These are phyloP conservation scores for Clinocottus analis DNA, from an alignment of 2,113 vertebrate genomes.

Conservation along the genomic window DNA sequence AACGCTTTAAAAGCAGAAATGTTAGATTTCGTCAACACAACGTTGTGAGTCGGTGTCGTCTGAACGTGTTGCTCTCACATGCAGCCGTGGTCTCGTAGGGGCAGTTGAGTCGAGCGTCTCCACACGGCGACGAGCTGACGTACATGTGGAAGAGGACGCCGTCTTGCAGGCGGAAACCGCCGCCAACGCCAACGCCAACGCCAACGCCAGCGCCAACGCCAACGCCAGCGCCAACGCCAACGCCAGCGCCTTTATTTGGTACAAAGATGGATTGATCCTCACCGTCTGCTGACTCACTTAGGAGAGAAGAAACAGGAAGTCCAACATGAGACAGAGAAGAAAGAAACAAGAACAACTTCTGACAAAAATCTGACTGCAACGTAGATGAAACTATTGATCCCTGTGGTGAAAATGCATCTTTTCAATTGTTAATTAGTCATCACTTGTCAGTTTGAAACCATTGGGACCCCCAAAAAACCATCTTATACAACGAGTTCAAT, in stretches of 20 bases:
- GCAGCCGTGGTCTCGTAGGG: constrained; percentile 86
- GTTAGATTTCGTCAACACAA: too few species aligned
- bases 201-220: constrained; percentile 83
- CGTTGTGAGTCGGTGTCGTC: too few species aligned
- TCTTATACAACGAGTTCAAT: neutral
- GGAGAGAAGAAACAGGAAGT: neutral
- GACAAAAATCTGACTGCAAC: neutral
- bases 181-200: constrained; percentile 53
- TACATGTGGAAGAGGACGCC: constrained; percentile 93
- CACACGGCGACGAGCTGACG: constrained; percentile 93
- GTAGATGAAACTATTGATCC: neutral
- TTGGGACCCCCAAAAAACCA: neutral
- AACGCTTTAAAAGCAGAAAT: too few species aligned
- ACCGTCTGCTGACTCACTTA: constrained; percentile 76
- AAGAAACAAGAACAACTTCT: neutral
- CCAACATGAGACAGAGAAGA: neutral
- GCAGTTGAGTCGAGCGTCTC: constrained; percentile 94
- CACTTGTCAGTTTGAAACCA: neutral
- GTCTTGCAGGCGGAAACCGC: constrained; percentile 87
- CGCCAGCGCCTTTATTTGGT: constrained; percentile 83
- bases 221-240: constrained; percentile 25
- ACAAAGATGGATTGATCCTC: constrained; percentile 87
- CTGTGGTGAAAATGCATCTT: neutral
- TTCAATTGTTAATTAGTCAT: neutral
- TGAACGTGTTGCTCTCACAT: constrained; percentile 51